Evolutionary conservation across 2,888 invertebrate genomes (phyloP), one percentile per base, ranked within the genome.

Genomic region (Cataglyphis livida): DNA sequence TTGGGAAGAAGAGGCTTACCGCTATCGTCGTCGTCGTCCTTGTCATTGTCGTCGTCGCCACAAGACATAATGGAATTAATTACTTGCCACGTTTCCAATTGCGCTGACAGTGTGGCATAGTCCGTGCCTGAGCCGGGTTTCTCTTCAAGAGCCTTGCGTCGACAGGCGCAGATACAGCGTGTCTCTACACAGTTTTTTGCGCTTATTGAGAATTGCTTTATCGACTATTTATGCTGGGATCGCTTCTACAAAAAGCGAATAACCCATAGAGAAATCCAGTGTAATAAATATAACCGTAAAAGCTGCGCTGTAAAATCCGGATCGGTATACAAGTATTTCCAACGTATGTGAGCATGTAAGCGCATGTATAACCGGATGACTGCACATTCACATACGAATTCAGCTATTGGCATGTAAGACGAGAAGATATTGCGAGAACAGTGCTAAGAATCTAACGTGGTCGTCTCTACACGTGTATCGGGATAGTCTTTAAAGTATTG

Each of bases 211-310:
- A 92, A 93, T 92, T 92, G 92, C 91, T 93, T 93, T 93, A 93
- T 92, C 91, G 92, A 93, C 92, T 92, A 92, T 92, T 93, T 93
- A 93, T 90, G 90, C 88, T 90, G 89, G 89, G 87, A 91, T 91
- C 92, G 90, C 87, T 90, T 87, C 88, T 87, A 85, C 78, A 85
- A 82, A 91, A 91, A 91, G 86, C 88, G 90, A 62, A 86, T 66
- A 66, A 74, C 78, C 87, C 81, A 86, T 90, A 82, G 88, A 85
- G 88, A 86, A 85, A 82, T 87, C 71, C 76, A 82, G 44, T 84
- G 91, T 88, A 91, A 92, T 93, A 92, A 93, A 93, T 93, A 92
- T 92, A 93, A 92, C 90, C 92, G 87, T 93, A 91, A 93, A 93
- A 91, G 86, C 88, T 83, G 79, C 73, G 73, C 86, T 89, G 87